Evolutionary conservation across 2,797 vertebrate species (phyloP).

Genomic region (Mallotus villosus): DNA sequence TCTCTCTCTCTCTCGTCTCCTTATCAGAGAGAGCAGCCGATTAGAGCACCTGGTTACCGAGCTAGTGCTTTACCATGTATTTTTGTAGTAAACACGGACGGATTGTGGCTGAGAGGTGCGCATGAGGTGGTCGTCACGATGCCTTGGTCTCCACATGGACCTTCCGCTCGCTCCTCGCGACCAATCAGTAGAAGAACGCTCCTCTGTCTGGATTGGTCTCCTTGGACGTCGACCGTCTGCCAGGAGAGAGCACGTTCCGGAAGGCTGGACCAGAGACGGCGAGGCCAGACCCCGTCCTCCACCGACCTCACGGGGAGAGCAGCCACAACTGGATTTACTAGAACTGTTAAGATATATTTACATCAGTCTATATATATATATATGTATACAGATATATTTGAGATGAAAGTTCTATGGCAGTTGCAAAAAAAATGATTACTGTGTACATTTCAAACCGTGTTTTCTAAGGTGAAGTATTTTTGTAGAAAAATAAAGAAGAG

Average conservation of each 20-base stretch:
- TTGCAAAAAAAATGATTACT: constrained; percentile 56
- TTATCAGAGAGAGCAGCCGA: constrained; percentile 11
- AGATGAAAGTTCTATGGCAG: constrained; percentile 55
- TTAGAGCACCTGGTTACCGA: too few relatives aligned
- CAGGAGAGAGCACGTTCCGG: background rate
- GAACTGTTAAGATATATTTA: constrained; percentile 71
- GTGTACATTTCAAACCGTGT: constrained; percentile 72
- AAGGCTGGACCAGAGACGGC: constrained; percentile 14
- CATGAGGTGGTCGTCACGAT: constrained; percentile 40
- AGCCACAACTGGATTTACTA: constrained; percentile 51
- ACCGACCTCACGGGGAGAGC: constrained; percentile 28
- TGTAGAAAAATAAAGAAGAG: constrained; percentile 77
- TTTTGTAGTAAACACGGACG: constrained; percentile 54
- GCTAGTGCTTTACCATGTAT: constrained; percentile 50
- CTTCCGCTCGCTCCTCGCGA: constrained; percentile 24
- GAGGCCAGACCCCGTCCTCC: constrained; percentile 25
- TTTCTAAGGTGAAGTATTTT: constrained; percentile 82
- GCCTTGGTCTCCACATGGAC: constrained; percentile 36
- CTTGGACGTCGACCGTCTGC: background rate
- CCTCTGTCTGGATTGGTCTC: background rate
- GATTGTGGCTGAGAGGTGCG: constrained; percentile 30
- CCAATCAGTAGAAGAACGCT: background rate
- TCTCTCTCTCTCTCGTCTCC: constrained; percentile 14
- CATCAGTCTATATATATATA: constrained; percentile 60
- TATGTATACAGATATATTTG: constrained; percentile 70